phyloP scores from a whole-genome alignment of 1,140 invertebrate genomes.

The Homalodisca vitripennis region DNA sequence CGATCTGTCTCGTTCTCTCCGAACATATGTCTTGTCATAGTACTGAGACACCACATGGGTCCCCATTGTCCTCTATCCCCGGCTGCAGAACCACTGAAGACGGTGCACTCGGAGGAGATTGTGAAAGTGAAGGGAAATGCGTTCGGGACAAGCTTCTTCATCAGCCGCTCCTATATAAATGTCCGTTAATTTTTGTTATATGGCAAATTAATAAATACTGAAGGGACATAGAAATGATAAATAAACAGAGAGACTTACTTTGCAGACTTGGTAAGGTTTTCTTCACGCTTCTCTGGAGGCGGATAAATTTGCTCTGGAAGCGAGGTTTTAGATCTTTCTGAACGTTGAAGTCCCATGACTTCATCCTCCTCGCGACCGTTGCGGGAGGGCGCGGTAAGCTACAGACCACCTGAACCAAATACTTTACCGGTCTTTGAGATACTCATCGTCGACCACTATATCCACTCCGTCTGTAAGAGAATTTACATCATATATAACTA shows the following conservation, averaged over 20 bases:
- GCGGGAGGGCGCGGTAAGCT: no score
- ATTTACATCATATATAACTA: no score
- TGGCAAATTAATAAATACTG: background rate
- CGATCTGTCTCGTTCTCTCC: slow-evolving; percentile 81
- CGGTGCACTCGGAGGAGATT: slow-evolving; percentile 76
- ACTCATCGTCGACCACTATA: slow-evolving; percentile 89
- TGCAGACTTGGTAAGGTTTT: slow-evolving; percentile 63
- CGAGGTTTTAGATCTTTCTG: slow-evolving; percentile 93
- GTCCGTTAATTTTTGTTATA: background rate
- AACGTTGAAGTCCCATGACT: slow-evolving; percentile 96
- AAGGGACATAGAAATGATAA: background rate
- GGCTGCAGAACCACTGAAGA: slow-evolving; percentile 87
- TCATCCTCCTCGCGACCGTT: slow-evolving; percentile 98
- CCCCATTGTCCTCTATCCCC: slow-evolving; percentile 81
- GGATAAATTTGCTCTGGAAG: slow-evolving; percentile 88
- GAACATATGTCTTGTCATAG: slow-evolving; percentile 79
- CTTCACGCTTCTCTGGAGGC: slow-evolving; percentile 56
- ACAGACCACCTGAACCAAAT: slow-evolving; percentile 91
- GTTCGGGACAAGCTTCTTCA: slow-evolving; percentile 89
- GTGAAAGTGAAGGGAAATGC: slow-evolving; percentile 89
- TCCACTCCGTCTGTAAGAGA: slow-evolving; percentile 79
- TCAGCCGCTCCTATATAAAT: slow-evolving; percentile 75
- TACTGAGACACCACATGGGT: slow-evolving; percentile 93
- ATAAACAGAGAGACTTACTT: slow-evolving; percentile 45
- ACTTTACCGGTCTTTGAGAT: slow-evolving; percentile 82